Conservation (phyloP, 2,888 invertebrate species). For the Taphrorychus bicolor region DNA sequence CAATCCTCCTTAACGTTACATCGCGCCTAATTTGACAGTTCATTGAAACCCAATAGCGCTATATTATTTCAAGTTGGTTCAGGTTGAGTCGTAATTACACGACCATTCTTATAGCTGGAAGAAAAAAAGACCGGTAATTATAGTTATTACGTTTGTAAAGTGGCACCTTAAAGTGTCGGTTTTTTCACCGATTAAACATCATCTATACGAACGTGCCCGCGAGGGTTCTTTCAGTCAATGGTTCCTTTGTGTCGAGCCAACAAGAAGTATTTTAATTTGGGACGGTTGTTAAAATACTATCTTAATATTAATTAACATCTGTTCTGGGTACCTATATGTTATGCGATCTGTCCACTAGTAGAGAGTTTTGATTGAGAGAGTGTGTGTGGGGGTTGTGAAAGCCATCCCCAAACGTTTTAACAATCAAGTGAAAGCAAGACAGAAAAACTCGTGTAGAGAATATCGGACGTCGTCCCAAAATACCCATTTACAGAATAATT, state of each 20-base stretch:
- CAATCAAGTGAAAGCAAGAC: not conserved
- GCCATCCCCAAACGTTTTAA: not conserved
- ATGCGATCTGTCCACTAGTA: not conserved
- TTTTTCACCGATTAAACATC: conserved; percentile 33
- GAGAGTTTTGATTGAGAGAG: no score
- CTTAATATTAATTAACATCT: conserved; percentile 27
- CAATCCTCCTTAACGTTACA: conserved; percentile 22
- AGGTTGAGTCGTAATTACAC: not conserved
- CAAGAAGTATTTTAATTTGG: conserved; percentile 30
- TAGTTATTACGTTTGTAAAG: conserved; percentile 3
- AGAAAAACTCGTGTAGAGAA: not conserved
- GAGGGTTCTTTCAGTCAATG: conserved; percentile 31
- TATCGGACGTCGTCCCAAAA: not conserved
- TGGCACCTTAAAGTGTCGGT: conserved; percentile 23
- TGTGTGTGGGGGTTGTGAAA: no score
- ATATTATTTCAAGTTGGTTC: not conserved
- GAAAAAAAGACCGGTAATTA: conserved; percentile 1
- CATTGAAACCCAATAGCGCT: conserved; percentile 24
- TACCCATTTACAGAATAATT: not conserved
- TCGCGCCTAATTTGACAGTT: conserved; percentile 33
- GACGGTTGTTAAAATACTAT: conserved; percentile 23
- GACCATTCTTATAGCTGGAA: not conserved
- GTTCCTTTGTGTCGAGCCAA: conserved; percentile 30
- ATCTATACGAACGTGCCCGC: conserved; percentile 9
- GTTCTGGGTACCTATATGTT: conserved; percentile 18